Evolutionary conservation across 2,888 invertebrate species (phyloP).

Genomic region (Panopea generosa): DNA sequence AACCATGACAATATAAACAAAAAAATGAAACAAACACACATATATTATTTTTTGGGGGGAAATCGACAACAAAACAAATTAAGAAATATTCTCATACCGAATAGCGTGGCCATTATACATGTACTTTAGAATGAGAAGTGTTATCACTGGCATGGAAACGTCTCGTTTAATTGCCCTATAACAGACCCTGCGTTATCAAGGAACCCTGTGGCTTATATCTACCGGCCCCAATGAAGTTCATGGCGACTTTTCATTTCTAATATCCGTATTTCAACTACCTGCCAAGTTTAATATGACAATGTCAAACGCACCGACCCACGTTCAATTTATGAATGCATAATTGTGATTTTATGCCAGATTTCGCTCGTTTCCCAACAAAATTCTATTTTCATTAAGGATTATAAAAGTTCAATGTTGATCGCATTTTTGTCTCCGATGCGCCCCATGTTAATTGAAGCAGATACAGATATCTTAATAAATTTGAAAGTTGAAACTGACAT

Average conservation of each 20-base stretch:
- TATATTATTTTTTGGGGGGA: too few relatives aligned
- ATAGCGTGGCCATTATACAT: too few relatives aligned
- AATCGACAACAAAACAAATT: too few relatives aligned
- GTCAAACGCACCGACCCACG: conserved; percentile 51
- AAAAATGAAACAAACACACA: too few relatives aligned
- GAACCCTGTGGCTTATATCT: background rate
- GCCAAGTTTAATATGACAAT: conserved; percentile 23
- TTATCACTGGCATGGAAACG: too few relatives aligned
- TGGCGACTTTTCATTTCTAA: background rate
- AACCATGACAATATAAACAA: too few relatives aligned
- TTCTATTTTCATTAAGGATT: conserved; percentile 53
- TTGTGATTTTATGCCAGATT: conserved; percentile 47
- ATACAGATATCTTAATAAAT: conserved; percentile 59
- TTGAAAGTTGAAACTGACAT: conserved; percentile 33
- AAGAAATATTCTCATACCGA: too few relatives aligned
- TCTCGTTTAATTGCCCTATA: background rate
- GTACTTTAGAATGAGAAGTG: too few relatives aligned
- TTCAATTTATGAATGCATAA: conserved; percentile 60
- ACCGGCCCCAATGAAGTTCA: background rate
- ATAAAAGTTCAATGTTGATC: conserved; percentile 54
- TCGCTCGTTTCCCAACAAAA: conserved; percentile 20
- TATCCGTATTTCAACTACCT: conserved; percentile 16
- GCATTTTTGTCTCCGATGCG: conserved; percentile 27
- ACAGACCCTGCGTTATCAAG: background rate
- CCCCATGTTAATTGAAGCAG: conserved; percentile 51